phyloP scores from a whole-genome alignment of 2,797 vertebrate species.

The Sylvia borin region DNA sequence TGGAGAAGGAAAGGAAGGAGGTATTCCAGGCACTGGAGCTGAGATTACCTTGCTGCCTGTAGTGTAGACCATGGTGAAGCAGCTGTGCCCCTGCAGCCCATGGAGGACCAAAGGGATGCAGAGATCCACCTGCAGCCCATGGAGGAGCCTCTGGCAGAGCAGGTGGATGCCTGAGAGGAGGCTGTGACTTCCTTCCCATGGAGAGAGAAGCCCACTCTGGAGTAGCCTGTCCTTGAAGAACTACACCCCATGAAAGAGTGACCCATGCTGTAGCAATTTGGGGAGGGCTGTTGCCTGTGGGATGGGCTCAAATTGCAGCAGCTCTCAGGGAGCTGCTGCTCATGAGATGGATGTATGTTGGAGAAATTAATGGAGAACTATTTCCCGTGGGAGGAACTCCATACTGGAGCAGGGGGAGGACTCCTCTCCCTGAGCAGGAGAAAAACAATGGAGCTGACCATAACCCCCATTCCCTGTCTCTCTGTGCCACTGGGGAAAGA shows the following conservation, averaged over 20 bases:
- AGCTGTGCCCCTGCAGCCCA: not conserved
- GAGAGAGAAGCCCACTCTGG: not conserved
- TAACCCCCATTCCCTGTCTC: not conserved
- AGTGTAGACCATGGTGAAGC: not conserved
- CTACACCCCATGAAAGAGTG: not conserved
- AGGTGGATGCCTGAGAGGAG: not conserved
- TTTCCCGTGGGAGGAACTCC: not conserved
- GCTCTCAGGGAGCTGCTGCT: fast-evolving
- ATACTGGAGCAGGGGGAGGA: not conserved
- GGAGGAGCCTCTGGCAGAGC: not conserved
- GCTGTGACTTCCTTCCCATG: not conserved
- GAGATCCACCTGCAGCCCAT: not conserved
- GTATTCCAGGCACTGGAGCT: not conserved
- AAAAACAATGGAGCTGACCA: not conserved
- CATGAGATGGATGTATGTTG: fast-evolving
- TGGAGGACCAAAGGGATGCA: not conserved
- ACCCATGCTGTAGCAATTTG: fast-evolving
- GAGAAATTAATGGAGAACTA: not conserved
- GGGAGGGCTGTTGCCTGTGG: not conserved
- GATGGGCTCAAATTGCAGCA: not conserved
- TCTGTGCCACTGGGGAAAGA: not conserved
- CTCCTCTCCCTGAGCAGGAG: not conserved
- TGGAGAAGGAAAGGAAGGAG: not conserved
- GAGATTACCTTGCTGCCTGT: not conserved
- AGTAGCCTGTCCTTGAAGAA: not conserved